Evolutionary conservation across 2,113 vertebrate species (phyloP), one percentile per base, ranked within the genome.

Genomic region (Sula dactylatra): DNA sequence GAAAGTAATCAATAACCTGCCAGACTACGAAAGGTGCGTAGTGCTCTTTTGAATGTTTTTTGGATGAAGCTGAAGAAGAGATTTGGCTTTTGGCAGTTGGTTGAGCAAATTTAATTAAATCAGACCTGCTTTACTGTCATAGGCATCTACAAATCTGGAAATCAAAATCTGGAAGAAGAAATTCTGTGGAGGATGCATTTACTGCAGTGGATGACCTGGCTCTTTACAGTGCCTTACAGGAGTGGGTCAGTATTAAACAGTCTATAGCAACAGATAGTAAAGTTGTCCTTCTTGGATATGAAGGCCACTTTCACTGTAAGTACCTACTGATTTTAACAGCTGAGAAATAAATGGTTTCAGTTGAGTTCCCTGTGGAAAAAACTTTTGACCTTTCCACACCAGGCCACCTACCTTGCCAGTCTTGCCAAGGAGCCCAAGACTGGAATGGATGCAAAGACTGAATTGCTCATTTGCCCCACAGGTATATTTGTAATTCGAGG

Each of bases 1-100:
- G 4, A 94, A 90, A 3, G 2, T 78, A 88, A 97, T 96, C 84
- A 95, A 95, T 96, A 97, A 95, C 54, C 50, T 93, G 93, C 65
- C 85, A 78, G 78, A 87, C 55, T 92, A 80, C 62, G 62, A 76
- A 87, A 93, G 69, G 72, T 54, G 21, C 34, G 66, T 9, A 81
- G 58, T 50, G 66, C 90, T 95, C 86, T 95, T 94, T 38, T 91
- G 90, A 91, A 76, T 84, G 82, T 8, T 83, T 92, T 95, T 82
- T 97, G 88, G 93, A 94, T 89, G 42, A 91, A 80, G 73, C 38
- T 40, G 32, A 90, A 47, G 70, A 94, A 88, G 66, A 94, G 45
- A 88, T 80, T 80, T 93, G 72, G 62, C 90, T 55, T 89, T 91
- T 96, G 92, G 84, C 93, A 96, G 76, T 65, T 71, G 69, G 55